Percentiles rank a stretch among this genome's conserved stretches.
These are phyloP conservation scores for Drosophila repleta DNA, from an alignment of 1,140 invertebrate genomes.

Conservation along the genomic window DNA sequence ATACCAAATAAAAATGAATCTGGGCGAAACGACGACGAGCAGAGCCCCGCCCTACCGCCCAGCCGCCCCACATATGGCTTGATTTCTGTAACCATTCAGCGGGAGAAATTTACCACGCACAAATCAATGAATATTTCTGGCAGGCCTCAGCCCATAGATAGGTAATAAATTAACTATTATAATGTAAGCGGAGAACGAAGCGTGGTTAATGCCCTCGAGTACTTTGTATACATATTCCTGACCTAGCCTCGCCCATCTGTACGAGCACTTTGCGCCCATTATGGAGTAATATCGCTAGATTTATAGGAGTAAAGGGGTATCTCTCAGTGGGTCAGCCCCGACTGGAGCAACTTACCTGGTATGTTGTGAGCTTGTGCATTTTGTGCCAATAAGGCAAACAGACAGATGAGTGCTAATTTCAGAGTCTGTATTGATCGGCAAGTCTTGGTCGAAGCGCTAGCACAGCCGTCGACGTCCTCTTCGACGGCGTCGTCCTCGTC, in stretches of 20 bases:
- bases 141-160: no score
- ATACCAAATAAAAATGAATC: slow-evolving; percentile 56
- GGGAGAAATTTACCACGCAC: neutral
- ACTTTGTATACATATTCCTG: neutral
- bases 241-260: no score
- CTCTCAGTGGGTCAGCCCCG: neutral
- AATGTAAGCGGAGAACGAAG: no score
- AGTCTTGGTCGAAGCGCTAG: slow-evolving; percentile 27
- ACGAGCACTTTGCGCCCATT: no score
- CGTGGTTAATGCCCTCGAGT: no score
- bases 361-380: slow-evolving; percentile 73
- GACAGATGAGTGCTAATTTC: slow-evolving; percentile 58
- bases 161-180: no score
- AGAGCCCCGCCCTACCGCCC: slow-evolving; percentile 7
- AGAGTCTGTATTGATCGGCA: slow-evolving; percentile 48
- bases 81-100: neutral
- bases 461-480: slow-evolving; percentile 37
- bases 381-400: slow-evolving; percentile 60
- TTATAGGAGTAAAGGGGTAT: neutral
- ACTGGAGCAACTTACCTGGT: slow-evolving; percentile 57
- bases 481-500: slow-evolving; percentile 38
- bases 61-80: slow-evolving; percentile 37
- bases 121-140: slow-evolving; percentile 34
- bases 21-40: slow-evolving; percentile 19
- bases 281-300: no score